Percentiles rank a stretch among this genome's conserved stretches.
phyloP scores from a whole-genome alignment of 2,113 vertebrate genomes.

The Plestiodon gilberti region DNA sequence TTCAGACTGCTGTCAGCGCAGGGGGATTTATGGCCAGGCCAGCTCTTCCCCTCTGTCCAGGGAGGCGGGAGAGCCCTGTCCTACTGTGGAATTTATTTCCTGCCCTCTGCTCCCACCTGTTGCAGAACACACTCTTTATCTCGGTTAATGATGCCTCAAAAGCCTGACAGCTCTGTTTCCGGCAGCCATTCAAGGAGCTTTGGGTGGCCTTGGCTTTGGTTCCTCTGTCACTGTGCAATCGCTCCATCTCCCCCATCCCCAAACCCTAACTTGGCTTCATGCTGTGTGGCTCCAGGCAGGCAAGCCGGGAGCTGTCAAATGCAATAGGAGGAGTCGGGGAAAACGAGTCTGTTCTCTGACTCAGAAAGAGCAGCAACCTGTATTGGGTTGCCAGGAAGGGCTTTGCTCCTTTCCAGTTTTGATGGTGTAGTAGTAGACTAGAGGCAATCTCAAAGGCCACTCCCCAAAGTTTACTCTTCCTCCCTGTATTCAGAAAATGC shows the following conservation, averaged over 20 bases:
- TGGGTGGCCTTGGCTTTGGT: conserved; percentile 13
- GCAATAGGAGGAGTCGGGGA: background rate
- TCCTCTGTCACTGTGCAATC: background rate
- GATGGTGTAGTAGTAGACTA: too few relatives aligned
- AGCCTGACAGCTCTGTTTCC: background rate
- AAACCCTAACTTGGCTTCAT: background rate
- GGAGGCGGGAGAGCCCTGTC: conserved; percentile 4
- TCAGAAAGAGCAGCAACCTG: background rate
- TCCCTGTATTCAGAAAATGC: background rate
- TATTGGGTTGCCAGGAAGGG: background rate
- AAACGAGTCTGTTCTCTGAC: background rate
- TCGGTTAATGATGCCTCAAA: conserved; percentile 7
- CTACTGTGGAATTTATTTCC: conserved; percentile 26
- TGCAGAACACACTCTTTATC: conserved; percentile 22
- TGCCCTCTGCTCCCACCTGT: conserved; percentile 42
- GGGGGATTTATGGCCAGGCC: conserved; percentile 10
- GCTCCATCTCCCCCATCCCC: background rate
- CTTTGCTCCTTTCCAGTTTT: background rate
- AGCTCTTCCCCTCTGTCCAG: background rate
- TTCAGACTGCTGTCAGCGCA: conserved; percentile 11
- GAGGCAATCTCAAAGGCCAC: background rate
- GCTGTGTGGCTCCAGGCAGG: conserved; percentile 19
- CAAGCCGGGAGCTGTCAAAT: conserved; percentile 17
- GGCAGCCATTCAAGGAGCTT: background rate
- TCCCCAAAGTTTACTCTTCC: background rate